These are phyloP conservation scores for Rhinichthys klamathensis DNA, from an alignment of 2,113 vertebrate species.

Conservation along the genomic window DNA sequence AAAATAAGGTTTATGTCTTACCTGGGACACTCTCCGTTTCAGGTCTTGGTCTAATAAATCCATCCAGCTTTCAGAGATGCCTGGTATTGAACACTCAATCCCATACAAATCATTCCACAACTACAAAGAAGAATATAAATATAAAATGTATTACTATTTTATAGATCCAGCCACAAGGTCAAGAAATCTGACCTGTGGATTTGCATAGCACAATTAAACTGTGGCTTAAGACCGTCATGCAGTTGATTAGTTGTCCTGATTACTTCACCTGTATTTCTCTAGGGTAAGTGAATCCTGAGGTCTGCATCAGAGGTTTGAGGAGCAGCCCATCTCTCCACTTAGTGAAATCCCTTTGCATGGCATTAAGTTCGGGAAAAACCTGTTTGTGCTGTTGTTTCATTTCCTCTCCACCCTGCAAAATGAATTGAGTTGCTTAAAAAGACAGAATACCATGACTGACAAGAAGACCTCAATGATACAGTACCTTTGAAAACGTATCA, in stretches of 20 bases:
- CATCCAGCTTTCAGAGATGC: constrained; percentile 63
- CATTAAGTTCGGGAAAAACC: neutral
- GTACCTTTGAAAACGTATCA: constrained; percentile 55
- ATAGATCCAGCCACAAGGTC: neutral
- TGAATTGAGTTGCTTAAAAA: neutral
- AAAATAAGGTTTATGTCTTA: constrained; percentile 22
- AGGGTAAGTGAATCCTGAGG: constrained; percentile 49
- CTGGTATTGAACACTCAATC: constrained; percentile 61
- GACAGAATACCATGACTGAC: neutral
- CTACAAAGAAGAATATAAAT: constrained; percentile 55
- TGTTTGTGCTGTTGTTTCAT: neutral
- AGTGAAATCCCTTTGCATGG: constrained; percentile 37
- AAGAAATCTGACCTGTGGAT: neutral
- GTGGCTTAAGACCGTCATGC: no score
- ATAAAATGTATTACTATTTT: neutral
- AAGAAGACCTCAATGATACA: neutral
- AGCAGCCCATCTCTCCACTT: constrained; percentile 64
- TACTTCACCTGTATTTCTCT: constrained; percentile 70
- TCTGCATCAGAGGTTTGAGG: fast-evolving
- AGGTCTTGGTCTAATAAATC: constrained; percentile 60
- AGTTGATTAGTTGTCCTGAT: neutral
- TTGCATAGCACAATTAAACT: neutral
- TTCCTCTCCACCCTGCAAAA: constrained; percentile 47
- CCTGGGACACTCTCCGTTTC: constrained; percentile 68
- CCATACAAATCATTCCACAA: constrained; percentile 72